Evolutionary conservation across 2,113 vertebrate genomes (phyloP), one percentile per base, ranked within the genome.

Genomic region (Tautogolabrus adspersus): DNA sequence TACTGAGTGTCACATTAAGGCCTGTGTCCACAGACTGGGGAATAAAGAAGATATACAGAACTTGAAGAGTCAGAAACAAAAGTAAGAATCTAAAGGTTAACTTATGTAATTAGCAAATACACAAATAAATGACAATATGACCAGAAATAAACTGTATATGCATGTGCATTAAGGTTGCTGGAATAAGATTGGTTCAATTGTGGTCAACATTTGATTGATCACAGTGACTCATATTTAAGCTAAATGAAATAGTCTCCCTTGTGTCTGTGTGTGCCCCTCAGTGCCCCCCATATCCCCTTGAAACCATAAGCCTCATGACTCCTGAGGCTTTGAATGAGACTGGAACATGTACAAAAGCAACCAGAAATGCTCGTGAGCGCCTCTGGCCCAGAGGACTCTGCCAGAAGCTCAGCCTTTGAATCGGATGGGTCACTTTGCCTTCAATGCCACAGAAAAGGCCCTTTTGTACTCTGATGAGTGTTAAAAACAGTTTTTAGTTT

Each of bases 391-490:
- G 34, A 5, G 57, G 42, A 73, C 62, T 54, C 75, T 56, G 46
- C 26, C 70, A 75, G 62, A 19, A 64, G 69, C 62, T 79, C 40
- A 47, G 42, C 40, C 47, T 81, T 70, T 82, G 68, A 66, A 55
- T 84, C 55, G 52, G 71, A 71, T 60, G 73, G 74, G 49, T 68
- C 69, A 70, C 63, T 19, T 42, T 22, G 9, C 59, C 57, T 56
- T 44, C 16, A 0, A 46, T 65, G 57, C 62, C 30, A 66, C 30
- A 67, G 47, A 74, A 37, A 79, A 70, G 30, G 16, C 6, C 21
- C 52, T 68, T 72, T 57, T 79, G 67, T 59, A 75, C 72, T 62
- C 21, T 18, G 62, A 55, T 59, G 58, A 74, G 68, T 66, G 65
- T 65, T 10, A 56, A 61, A 75, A 49, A 61, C 22, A n/a, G 58